Evolutionary conservation across 2,888 invertebrate genomes (phyloP).

Genomic region (Autographa pulchrina): DNA sequence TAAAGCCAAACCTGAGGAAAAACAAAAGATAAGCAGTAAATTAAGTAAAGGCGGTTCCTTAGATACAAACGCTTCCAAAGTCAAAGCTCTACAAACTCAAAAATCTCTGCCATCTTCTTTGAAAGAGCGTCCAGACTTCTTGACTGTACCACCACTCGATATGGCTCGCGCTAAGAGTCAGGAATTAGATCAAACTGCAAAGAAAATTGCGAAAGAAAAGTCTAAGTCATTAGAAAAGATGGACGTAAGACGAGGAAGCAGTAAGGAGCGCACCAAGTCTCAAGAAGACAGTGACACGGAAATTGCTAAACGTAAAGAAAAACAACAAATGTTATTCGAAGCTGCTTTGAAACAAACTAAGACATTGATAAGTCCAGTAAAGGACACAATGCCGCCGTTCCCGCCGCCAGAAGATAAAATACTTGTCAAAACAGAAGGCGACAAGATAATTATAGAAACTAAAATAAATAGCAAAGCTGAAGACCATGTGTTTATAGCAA

Average conservation of each 20-base stretch:
- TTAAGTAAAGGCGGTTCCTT: slow-evolving; percentile 86
- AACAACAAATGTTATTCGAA: slow-evolving; percentile 93
- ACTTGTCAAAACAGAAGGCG: slow-evolving; percentile 92
- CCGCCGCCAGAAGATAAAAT: slow-evolving; percentile 93
- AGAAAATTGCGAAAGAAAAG: slow-evolving; percentile 90
- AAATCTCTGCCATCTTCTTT: slow-evolving; percentile 89
- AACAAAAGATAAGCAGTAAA: slow-evolving; percentile 78
- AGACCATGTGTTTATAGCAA: slow-evolving; percentile 93
- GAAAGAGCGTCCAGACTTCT: slow-evolving; percentile 86
- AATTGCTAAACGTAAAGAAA: slow-evolving; percentile 92
- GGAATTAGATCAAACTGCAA: slow-evolving; percentile 88
- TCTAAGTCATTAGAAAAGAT: slow-evolving; percentile 92
- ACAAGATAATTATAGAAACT: slow-evolving; percentile 92
- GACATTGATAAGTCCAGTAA: slow-evolving; percentile 92
- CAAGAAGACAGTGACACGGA: slow-evolving; percentile 93
- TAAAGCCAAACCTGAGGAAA: slow-evolving; percentile 85
- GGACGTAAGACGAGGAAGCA: slow-evolving; percentile 88
- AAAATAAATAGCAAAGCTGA: slow-evolving; percentile 93
- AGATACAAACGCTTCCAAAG: slow-evolving; percentile 85
- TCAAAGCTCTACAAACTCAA: slow-evolving; percentile 85
- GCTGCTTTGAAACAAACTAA: slow-evolving; percentile 93
- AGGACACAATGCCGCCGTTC: slow-evolving; percentile 92
- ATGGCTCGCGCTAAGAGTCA: slow-evolving; percentile 90
- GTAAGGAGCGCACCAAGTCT: slow-evolving; percentile 92
- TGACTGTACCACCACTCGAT: slow-evolving; percentile 88